These are phyloP conservation scores for Drosophila borborema DNA, from an alignment of 2,888 invertebrate species.

Conservation along the genomic window DNA sequence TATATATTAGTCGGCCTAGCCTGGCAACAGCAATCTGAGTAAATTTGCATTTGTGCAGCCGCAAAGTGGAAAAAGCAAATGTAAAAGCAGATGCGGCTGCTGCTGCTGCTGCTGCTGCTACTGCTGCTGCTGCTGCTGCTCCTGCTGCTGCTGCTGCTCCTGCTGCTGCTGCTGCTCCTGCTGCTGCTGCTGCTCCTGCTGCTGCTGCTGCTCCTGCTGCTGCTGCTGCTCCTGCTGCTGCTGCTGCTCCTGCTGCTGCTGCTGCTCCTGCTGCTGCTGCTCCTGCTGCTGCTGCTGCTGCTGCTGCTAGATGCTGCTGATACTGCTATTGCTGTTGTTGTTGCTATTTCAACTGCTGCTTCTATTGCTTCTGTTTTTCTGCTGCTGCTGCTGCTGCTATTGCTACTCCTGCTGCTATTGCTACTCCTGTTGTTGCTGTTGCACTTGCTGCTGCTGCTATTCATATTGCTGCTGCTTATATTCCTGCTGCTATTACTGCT, in stretches of 20 bases:
- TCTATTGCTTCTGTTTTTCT: conserved; percentile 2
- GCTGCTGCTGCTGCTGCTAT: not conserved
- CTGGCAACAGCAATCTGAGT: conserved; percentile 67
- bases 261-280: conserved; percentile 18
- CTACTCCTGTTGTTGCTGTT: not conserved
- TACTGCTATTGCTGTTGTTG: not conserved
- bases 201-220: conserved; percentile 20
- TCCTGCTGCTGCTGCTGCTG: conserved; percentile 6
- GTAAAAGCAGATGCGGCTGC: conserved; percentile 32
- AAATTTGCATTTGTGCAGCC: conserved; percentile 61
- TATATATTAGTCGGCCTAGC: conserved; percentile 34
- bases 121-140: conserved; percentile 16
- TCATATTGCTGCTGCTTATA: no score
- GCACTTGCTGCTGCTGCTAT: not conserved
- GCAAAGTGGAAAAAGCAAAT: conserved; percentile 58
- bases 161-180: conserved; percentile 12
- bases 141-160: conserved; percentile 17
- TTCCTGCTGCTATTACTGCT: not conserved
- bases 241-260: conserved; percentile 4
- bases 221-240: conserved; percentile 8
- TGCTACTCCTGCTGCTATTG: not conserved
- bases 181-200: conserved; percentile 10
- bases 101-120: conserved; percentile 20
- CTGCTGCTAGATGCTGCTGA: not conserved
- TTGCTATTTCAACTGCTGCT: not conserved